Base-by-base conservation (phyloP, 1,140 invertebrate species). In the Trichonephila inaurata region DNA sequence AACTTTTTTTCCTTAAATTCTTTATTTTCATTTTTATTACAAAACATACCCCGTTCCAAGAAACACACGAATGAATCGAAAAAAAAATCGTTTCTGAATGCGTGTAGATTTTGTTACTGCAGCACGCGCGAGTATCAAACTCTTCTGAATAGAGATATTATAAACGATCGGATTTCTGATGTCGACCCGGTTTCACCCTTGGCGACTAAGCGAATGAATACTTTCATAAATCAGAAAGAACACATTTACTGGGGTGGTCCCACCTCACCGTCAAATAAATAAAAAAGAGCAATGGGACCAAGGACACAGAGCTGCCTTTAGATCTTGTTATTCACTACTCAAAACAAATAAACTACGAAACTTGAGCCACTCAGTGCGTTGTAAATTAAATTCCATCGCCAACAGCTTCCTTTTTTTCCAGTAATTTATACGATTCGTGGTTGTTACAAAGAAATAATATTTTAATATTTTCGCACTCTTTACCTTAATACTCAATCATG, bases 391-490 rank as follows among this genome's bases (percentile, higher is more conserved):
- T 33, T 77, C 18, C 16, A 21, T 33, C 28, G 66, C 66, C 66
- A n/a, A 28, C n/a, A 69, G n/a, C 10, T n/a, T 28, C 3, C n/a
- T n/a, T 77, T n/a, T 24, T 4, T 40, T 40, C 33, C 18, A 33
- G 16, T 77, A 77, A 77, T 77, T 77, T 33, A 77, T 77, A 33
- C 72, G 33, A 77, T 77, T 77, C 33, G 72, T 40, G 16, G 72
- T 77, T 33, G 28, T 33, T 77, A 40, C 28, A 77, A 77, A 77
- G 72, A 40, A 77, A 77, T 28, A 33, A 40, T 77, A 33, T 69
- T 77, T 77, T 77, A 77, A 77, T 40, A 40, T 77, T 33, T 77
- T 77, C 72, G 72, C 33, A 33, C 72, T 77, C 24, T 77, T 77
- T 77, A 77, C 28, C 33, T 77, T 28, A 77, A 77, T 77, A 77